Conservation (phyloP, 1,140 invertebrate species). For the Diuraphis noxia region DNA sequence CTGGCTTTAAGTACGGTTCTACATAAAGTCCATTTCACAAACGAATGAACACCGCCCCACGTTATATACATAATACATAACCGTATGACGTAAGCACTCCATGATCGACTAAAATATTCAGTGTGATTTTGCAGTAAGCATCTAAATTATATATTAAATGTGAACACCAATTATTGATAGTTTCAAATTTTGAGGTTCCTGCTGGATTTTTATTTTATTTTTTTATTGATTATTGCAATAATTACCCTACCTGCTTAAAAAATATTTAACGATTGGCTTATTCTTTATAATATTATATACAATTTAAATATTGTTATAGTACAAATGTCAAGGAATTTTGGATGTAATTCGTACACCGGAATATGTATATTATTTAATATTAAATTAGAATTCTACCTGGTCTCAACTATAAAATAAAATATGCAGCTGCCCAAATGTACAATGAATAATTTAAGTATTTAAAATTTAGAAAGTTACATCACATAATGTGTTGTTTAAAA, state of each 20-base stretch:
- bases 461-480: not conserved
- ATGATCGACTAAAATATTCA: not conserved
- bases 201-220: not conserved
- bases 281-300: not conserved
- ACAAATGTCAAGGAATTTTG: too few species aligned
- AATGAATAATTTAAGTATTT: not conserved
- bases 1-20: constrained; percentile 30
- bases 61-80: not conserved
- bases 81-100: not conserved
- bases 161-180: not conserved
- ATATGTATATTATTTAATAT: not conserved
- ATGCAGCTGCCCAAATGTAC: not conserved
- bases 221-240: too few species aligned
- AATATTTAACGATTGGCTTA: not conserved
- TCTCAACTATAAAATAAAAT: not conserved
- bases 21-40: constrained; percentile 39
- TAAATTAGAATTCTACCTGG: not conserved
- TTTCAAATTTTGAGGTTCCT: not conserved
- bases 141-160: not conserved
- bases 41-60: constrained; percentile 14
- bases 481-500: not conserved
- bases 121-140: not conserved
- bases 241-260: too few species aligned
- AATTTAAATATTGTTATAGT: not conserved
- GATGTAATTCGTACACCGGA: too few species aligned